Evolutionary conservation across 2,888 invertebrate species (phyloP).

Genomic region (Pyrochroa serraticornis): DNA sequence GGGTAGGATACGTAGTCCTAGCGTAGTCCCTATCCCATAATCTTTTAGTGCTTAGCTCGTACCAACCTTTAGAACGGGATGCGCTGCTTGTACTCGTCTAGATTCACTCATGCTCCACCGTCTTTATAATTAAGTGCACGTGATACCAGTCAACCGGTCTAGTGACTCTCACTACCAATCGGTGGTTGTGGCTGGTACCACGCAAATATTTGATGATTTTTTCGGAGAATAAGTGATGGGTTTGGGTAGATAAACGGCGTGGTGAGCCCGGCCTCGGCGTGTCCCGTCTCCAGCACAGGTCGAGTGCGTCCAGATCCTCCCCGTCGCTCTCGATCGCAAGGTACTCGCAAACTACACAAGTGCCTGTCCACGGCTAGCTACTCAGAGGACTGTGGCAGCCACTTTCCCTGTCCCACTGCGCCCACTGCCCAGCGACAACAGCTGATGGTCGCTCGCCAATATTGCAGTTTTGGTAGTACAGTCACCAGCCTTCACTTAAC

Average conservation of each 20-base stretch:
- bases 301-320: slow-evolving; percentile 66
- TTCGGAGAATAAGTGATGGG: slow-evolving; percentile 47
- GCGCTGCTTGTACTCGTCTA: slow-evolving; percentile 53
- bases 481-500: slow-evolving; percentile 61
- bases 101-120: slow-evolving; percentile 41
- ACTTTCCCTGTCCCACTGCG: slow-evolving; percentile 54
- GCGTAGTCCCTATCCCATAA: slow-evolving; percentile 23
- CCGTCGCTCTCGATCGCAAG: slow-evolving; percentile 91
- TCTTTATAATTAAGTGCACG: slow-evolving; percentile 26
- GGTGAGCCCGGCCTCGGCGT: slow-evolving; percentile 68
- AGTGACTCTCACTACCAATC: neutral
- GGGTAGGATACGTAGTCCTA: slow-evolving; percentile 47
- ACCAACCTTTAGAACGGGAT: slow-evolving; percentile 36
- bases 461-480: slow-evolving; percentile 96
- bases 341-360: slow-evolving; percentile 92
- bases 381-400: slow-evolving; percentile 69
- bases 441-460: slow-evolving; percentile 86
- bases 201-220: slow-evolving; percentile 28
- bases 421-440: slow-evolving; percentile 60
- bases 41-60: slow-evolving; percentile 43
- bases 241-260: slow-evolving; percentile 77
- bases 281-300: slow-evolving; percentile 49
- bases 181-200: slow-evolving; percentile 23
- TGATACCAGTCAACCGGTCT: slow-evolving; percentile 16
- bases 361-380: slow-evolving; percentile 88